Percentiles rank a stretch among this genome's conserved stretches.
Conservation (phyloP, 2,888 invertebrate species). For the Epiblema foenella region DNA sequence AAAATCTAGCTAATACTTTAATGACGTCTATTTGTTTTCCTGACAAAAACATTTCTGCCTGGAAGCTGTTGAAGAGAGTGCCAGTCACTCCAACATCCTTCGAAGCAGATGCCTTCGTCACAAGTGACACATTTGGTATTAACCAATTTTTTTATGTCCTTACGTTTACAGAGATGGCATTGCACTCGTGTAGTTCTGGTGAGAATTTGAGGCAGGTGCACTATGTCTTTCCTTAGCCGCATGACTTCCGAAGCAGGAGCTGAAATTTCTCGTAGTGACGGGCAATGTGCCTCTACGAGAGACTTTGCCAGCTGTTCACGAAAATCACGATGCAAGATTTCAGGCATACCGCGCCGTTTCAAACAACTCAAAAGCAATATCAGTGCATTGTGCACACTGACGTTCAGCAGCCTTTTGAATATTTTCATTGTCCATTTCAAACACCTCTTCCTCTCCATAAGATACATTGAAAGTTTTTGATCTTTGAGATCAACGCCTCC, state of each 20-base stretch:
- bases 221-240: slow-evolving; percentile 13
- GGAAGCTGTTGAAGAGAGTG: slow-evolving; percentile 28
- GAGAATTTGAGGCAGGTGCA: slow-evolving; percentile 1
- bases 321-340: slow-evolving; percentile 22
- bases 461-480: neutral
- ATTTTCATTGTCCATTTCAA: neutral
- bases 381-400: neutral
- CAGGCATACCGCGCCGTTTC: slow-evolving; percentile 11
- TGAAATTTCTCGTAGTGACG: slow-evolving; percentile 8
- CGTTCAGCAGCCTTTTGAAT: neutral
- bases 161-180: slow-evolving; percentile 10
- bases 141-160: neutral
- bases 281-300: slow-evolving; percentile 16
- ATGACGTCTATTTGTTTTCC: no score
- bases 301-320: slow-evolving; percentile 9
- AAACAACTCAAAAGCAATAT: neutral
- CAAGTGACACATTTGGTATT: slow-evolving; percentile 2
- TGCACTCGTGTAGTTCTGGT: neutral
- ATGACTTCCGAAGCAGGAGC: neutral
- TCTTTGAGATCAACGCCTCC: neutral
- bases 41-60: neutral
- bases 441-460: neutral
- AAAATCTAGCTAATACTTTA: no score
- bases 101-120: slow-evolving; percentile 15
- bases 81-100: slow-evolving; percentile 26